Conservation (phyloP, 1,140 invertebrate genomes). For the Halyomorpha halys region DNA sequence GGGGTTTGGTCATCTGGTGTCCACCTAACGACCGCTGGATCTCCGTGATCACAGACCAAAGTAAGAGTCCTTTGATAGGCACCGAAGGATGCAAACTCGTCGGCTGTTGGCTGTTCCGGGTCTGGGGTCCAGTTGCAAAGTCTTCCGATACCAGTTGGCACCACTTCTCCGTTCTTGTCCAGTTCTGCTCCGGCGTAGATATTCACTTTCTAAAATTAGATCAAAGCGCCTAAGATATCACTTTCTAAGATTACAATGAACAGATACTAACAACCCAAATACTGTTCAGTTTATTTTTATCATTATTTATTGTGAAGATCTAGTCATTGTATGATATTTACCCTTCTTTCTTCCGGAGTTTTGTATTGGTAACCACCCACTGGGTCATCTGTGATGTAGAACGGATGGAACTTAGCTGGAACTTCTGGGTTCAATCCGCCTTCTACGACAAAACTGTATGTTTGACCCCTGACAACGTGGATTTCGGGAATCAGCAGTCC, state of each 20-base stretch:
- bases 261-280: too few relatives aligned
- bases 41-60: conserved; percentile 69
- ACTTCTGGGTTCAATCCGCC: conserved; percentile 67
- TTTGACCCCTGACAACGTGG: conserved; percentile 77
- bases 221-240: too few relatives aligned
- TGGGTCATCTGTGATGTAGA: conserved; percentile 89
- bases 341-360: conserved; percentile 66
- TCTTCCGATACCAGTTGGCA: conserved; percentile 63
- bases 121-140: conserved; percentile 78
- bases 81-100: conserved; percentile 74
- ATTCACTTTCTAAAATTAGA: conserved; percentile 51
- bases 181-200: conserved; percentile 70
- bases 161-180: conserved; percentile 50
- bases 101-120: conserved; percentile 54
- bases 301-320: neutral
- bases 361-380: conserved; percentile 83
- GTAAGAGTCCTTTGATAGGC: conserved; percentile 76
- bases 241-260: too few relatives aligned
- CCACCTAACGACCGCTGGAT: conserved; percentile 77
- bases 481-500: conserved; percentile 87
- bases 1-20: conserved; percentile 78
- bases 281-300: too few relatives aligned
- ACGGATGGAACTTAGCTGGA: conserved; percentile 81
- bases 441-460: conserved; percentile 84
- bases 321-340: conserved; percentile 35